These are phyloP conservation scores for Syngnathus typhle DNA, from an alignment of 2,113 vertebrate species.

Conservation along the genomic window DNA sequence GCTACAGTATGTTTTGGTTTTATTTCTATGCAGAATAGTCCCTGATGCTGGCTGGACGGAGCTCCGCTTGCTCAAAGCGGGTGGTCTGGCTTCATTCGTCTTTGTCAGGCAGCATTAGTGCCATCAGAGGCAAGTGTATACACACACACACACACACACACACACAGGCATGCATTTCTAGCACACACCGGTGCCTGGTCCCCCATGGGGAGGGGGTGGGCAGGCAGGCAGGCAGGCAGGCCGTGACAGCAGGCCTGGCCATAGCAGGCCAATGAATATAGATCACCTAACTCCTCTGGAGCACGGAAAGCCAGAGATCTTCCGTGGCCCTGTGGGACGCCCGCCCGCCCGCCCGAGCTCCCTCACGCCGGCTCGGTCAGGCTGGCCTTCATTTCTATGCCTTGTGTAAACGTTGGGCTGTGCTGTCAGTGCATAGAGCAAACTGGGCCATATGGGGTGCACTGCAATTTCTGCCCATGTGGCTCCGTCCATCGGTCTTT, in stretches of 20 bases:
- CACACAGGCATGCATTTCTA: slow-evolving; percentile 10
- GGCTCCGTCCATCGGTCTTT: too few species aligned
- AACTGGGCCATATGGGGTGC: not conserved
- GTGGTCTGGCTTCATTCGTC: slow-evolving; percentile 68
- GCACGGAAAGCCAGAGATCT: slow-evolving; percentile 47
- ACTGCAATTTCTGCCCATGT: not conserved
- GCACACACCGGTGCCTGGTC: slow-evolving; percentile 35
- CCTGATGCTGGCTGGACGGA: slow-evolving; percentile 37
- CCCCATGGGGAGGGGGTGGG: slow-evolving; percentile 51
- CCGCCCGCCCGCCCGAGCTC: slow-evolving; percentile 18
- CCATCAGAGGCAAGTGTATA: slow-evolving; percentile 40
- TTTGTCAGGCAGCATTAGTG: slow-evolving; percentile 69
- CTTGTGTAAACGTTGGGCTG: slow-evolving; percentile 12
- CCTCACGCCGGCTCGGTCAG: slow-evolving; percentile 40
- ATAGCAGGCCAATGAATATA: slow-evolving; percentile 68
- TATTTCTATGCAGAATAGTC: slow-evolving; percentile 60
- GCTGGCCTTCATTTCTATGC: slow-evolving; percentile 24
- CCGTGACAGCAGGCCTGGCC: slow-evolving; percentile 60
- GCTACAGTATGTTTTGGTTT: slow-evolving; percentile 8
- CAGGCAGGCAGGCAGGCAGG: slow-evolving; percentile 48
- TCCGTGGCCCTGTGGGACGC: slow-evolving; percentile 48
- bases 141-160: slow-evolving; percentile 26
- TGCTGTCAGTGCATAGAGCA: slow-evolving; percentile 1
- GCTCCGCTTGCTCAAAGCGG: slow-evolving; percentile 43
- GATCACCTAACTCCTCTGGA: slow-evolving; percentile 64